Percentiles rank a stretch among this genome's conserved stretches.
Evolutionary conservation across 2,888 invertebrate species (phyloP).

Genomic region (Hetaerina titia): DNA sequence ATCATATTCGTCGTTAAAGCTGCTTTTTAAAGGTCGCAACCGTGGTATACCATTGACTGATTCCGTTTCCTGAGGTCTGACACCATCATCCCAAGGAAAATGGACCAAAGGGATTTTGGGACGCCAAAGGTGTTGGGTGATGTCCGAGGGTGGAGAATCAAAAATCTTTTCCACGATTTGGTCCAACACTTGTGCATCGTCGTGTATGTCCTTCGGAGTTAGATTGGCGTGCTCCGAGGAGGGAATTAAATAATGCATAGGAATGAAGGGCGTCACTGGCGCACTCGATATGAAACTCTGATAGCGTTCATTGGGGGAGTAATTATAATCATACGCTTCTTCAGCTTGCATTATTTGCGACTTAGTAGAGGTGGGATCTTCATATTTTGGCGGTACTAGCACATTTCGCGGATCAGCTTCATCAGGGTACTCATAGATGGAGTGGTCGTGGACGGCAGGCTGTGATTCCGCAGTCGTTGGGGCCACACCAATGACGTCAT

Average conservation of each 20-base stretch:
- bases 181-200: background rate
- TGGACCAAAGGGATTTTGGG: background rate
- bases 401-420: background rate
- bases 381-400: background rate
- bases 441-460: background rate
- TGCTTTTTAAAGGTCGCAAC: background rate
- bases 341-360: background rate
- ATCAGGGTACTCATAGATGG: background rate
- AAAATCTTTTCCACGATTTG: background rate
- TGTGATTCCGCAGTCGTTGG: background rate
- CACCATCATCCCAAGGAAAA: background rate
- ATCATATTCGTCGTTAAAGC: background rate
- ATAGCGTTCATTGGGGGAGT: background rate
- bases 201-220: background rate
- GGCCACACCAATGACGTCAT: constrained; percentile 32
- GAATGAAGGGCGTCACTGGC: background rate
- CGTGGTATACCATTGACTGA: background rate
- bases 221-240: background rate
- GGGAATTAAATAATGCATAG: background rate
- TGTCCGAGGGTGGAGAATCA: background rate
- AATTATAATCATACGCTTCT: background rate
- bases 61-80: background rate
- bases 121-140: too few species aligned
- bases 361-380: background rate
- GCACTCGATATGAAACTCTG: background rate